Percentiles rank a stretch among this genome's conserved stretches.
Conservation (phyloP, 1,140 invertebrate species). For the Drosophila micromelanica region DNA sequence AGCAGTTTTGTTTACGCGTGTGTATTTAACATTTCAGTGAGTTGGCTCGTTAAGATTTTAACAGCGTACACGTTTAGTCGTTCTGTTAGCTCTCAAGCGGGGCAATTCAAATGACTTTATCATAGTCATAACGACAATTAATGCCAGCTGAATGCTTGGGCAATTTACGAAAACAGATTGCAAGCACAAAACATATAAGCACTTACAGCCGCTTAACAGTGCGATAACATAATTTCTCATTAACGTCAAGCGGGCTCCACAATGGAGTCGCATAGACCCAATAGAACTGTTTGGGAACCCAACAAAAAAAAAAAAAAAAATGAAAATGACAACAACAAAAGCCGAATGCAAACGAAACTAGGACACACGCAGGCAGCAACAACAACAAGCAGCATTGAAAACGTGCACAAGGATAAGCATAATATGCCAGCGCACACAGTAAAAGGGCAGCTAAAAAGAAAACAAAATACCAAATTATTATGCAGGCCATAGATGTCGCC, state of each 20-base stretch:
- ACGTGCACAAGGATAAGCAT: constrained; percentile 55
- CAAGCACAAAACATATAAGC: constrained; percentile 4
- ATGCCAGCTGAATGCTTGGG: constrained; percentile 24
- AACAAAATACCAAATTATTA: constrained; percentile 72
- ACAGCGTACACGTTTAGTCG: not conserved
- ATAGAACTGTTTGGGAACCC: not conserved
- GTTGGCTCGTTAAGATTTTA: constrained; percentile 31
- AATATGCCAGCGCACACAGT: constrained; percentile 35
- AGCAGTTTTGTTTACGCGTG: constrained; percentile 42
- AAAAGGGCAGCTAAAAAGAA: constrained; percentile 29
- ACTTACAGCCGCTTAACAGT: constrained; percentile 61
- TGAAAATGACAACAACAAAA: constrained; percentile 12
- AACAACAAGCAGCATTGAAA: constrained; percentile 46
- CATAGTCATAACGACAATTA: constrained; percentile 37
- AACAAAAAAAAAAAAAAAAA: constrained; percentile 8
- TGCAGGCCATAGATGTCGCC: constrained; percentile 59
- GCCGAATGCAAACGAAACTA: constrained; percentile 41
- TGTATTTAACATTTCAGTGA: constrained; percentile 24
- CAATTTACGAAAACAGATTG: constrained; percentile 15
- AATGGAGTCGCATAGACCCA: constrained; percentile 18
- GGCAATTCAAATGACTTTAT: not conserved
- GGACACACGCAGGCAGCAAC: constrained; percentile 38
- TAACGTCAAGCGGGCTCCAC: constrained; percentile 51
- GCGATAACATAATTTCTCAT: constrained; percentile 79
- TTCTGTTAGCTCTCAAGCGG: not conserved